Conservation (phyloP, 2,113 vertebrate species). For the Malurus alboscapulatus region DNA sequence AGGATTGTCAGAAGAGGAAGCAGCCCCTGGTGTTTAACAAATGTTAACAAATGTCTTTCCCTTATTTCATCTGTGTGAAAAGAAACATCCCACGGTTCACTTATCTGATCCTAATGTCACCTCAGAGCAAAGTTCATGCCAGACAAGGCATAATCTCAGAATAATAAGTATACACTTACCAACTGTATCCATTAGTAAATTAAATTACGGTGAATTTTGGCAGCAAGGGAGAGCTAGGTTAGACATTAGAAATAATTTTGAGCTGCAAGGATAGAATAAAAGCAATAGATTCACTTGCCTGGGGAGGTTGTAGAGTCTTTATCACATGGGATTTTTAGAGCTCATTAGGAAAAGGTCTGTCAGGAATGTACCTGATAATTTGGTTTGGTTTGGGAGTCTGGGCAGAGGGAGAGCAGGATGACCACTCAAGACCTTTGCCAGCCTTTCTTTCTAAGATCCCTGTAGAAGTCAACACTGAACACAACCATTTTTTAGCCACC, state of each 20-base stretch:
- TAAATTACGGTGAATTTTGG: slow-evolving; percentile 52
- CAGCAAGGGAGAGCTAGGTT: slow-evolving; percentile 27
- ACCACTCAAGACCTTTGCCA: neutral
- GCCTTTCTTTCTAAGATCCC: neutral
- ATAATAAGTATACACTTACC: slow-evolving; percentile 33
- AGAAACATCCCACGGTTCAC: slow-evolving; percentile 44
- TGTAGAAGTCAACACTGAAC: neutral
- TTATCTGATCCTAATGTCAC: slow-evolving; percentile 52
- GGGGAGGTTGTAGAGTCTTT: neutral
- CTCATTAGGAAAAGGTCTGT: slow-evolving; percentile 18
- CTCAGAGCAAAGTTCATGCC: slow-evolving; percentile 43
- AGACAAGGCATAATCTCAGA: slow-evolving; percentile 37
- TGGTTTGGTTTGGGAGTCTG: neutral
- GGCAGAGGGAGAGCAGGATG: neutral
- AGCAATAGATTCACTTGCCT: slow-evolving; percentile 33
- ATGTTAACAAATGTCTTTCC: slow-evolving; percentile 6
- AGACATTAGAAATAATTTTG: slow-evolving; percentile 9
- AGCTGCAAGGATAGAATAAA: neutral
- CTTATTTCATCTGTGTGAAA: slow-evolving; percentile 40
- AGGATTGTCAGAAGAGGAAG: neutral
- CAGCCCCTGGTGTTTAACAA: neutral
- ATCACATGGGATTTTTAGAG: slow-evolving; percentile 6
- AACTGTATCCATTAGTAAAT: slow-evolving; percentile 55
- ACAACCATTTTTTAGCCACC: neutral
- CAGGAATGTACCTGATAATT: slow-evolving; percentile 27